Percentiles rank a stretch among this genome's conserved stretches.
Evolutionary conservation across 2,113 vertebrate species (phyloP).

Genomic region (Anguilla rostrata): DNA sequence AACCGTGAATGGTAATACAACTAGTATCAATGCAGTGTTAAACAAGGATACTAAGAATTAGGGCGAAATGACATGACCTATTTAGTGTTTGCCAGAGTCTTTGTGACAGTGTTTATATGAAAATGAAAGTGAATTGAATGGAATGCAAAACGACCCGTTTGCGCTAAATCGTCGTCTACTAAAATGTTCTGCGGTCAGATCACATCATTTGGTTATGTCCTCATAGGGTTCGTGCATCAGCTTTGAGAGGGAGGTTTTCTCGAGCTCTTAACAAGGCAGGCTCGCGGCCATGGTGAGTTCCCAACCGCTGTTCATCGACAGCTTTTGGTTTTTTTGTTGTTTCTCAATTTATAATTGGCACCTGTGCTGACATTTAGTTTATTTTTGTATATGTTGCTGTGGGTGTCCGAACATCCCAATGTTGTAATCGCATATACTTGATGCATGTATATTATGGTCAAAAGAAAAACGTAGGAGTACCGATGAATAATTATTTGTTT

Average conservation of each 20-base stretch:
- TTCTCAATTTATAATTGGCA: neutral
- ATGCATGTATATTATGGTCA: neutral
- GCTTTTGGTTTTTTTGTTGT: neutral
- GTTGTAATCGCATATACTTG: too few relatives aligned
- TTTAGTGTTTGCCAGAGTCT: too few relatives aligned
- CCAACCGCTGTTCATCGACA: neutral
- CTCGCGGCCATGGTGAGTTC: slow-evolving; percentile 58
- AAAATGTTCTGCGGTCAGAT: neutral
- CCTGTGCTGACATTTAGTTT: neutral
- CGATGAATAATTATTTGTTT: neutral
- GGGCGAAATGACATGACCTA: too few relatives aligned
- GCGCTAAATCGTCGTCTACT: too few relatives aligned
- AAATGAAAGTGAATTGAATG: too few relatives aligned
- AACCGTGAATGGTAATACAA: too few relatives aligned
- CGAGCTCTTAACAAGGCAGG: slow-evolving; percentile 35
- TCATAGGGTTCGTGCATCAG: slow-evolving; percentile 26
- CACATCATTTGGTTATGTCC: neutral
- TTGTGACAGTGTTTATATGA: too few relatives aligned
- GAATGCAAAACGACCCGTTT: neutral
- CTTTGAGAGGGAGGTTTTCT: slow-evolving; percentile 11
- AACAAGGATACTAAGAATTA: too few relatives aligned
- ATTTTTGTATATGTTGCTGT: neutral
- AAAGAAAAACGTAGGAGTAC: neutral
- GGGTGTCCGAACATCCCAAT: too few relatives aligned
- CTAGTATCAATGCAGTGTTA: too few relatives aligned